A percentile compares a stretch with the other conserved stretches of the same genome.
These are phyloP conservation scores for Neoscelio sp. DNA, from an alignment of 2,888 invertebrate genomes.

Conservation along the genomic window DNA sequence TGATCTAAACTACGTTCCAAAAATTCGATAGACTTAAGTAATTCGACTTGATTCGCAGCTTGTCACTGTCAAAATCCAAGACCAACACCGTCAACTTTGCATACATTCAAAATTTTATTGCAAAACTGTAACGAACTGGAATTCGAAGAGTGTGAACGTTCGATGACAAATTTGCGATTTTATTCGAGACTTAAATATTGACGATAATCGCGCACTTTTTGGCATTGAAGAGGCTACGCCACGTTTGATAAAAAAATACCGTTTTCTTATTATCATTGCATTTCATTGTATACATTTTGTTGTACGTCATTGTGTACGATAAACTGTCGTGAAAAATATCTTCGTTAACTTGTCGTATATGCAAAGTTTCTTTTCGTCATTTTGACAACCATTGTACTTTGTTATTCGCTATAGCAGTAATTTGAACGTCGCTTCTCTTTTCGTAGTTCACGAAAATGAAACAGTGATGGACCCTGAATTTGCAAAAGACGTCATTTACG, in stretches of 20 bases:
- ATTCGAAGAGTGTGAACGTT: conserved; percentile 6
- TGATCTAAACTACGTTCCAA: conserved; percentile 12
- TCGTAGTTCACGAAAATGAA: conserved; percentile 33
- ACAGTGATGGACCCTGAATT: conserved; percentile 58
- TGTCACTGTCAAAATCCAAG: conserved; percentile 19
- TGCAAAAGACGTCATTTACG: conserved; percentile 40
- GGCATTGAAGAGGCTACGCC: no score
- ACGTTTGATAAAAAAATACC: no score
- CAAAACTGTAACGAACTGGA: conserved; percentile 2
- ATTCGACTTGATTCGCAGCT: not conserved
- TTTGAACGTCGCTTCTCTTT: conserved; percentile 26
- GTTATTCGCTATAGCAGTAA: conserved; percentile 39
- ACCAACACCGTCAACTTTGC: conserved; percentile 2
- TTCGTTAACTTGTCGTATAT: conserved; percentile 14
- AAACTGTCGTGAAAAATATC: conserved; percentile 47
- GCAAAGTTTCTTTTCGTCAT: conserved; percentile 57
- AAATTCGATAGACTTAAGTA: conserved; percentile 10
- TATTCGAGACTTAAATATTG: not conserved
- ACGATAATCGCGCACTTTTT: no score
- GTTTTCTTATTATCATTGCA: conserved; percentile 42
- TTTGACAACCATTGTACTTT: conserved; percentile 59
- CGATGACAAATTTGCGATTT: conserved; percentile 15
- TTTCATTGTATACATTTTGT: conserved; percentile 27
- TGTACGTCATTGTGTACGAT: conserved; percentile 12
- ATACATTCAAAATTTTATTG: not conserved